A percentile compares a stretch with the other conserved stretches of the same genome.
Evolutionary conservation across 1,140 invertebrate species (phyloP).

Genomic region (Xylocopa sonorina): DNA sequence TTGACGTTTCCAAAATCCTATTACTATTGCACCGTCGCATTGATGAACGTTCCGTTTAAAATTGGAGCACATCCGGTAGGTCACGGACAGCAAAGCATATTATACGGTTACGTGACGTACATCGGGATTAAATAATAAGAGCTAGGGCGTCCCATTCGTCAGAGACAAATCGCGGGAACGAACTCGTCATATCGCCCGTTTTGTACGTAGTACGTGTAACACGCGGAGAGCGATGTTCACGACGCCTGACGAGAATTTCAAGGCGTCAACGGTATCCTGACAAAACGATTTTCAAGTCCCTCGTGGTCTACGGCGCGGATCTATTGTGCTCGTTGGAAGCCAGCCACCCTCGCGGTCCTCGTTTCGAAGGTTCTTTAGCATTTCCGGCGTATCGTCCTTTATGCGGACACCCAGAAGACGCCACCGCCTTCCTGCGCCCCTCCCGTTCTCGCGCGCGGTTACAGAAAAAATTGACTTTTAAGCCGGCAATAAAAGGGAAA

Average conservation of each 20-base stretch:
- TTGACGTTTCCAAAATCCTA: no score
- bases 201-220: constrained; percentile 55
- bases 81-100: no score
- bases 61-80: no score
- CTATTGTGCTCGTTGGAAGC: constrained; percentile 49
- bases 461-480: constrained; percentile 79
- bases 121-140: constrained; percentile 5
- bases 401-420: constrained; percentile 52
- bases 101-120: not conserved
- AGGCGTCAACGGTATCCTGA: constrained; percentile 63
- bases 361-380: constrained; percentile 61
- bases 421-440: not conserved
- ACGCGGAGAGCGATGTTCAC: constrained; percentile 70
- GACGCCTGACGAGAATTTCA: constrained; percentile 74
- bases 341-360: constrained; percentile 44
- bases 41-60: no score
- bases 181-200: constrained; percentile 58
- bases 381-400: constrained; percentile 65
- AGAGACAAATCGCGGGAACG: constrained; percentile 75
- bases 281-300: constrained; percentile 74
- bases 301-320: constrained; percentile 58
- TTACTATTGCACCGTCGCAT: no score
- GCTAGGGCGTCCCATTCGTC: constrained; percentile 24
- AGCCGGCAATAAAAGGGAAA: constrained; percentile 80
- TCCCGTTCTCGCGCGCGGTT: constrained; percentile 27